Evolutionary conservation across 2,888 invertebrate species (phyloP), one percentile per base, ranked within the genome.

Genomic region (Lasioglossum morio): DNA sequence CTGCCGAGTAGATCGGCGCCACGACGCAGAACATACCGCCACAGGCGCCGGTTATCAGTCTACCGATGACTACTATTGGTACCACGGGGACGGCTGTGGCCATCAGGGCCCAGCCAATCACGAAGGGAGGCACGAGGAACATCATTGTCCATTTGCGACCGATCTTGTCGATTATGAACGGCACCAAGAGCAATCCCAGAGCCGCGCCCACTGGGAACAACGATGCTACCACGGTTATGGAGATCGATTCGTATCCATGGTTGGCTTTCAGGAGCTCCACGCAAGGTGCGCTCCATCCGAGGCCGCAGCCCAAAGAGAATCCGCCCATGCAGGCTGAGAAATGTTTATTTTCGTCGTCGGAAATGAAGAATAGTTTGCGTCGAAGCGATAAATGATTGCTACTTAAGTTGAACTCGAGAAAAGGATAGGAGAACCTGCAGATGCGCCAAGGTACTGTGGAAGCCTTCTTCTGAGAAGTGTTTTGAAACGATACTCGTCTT

Each of bases 1-100:
- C 99, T 73, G 97, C 97, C 30, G 97, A 97, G 94, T 98, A 98
- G 81, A 98, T 96, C 0, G 98, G 98, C 0, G 97, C 97, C 0
- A 97, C 97, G 60, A 98, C 97, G 92, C 98, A 98, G 92, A 97
- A 97, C 34, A 98, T 97, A 37, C 98, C 98, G 70, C 97, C 97
- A 27, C 97, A 97, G 87, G 97, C 95, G 75, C 98, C 98, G 16
- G 97, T 97, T 48, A 98, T 95, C 70, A 97, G 96, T 83, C 97
- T 95, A 0, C 97, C 97, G 4, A 96, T 95, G 3, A 89, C 34
- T 91, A 97, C 96, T 1, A 97, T 92, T 96, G 96, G 96, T 0
- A 95, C 94, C 0, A 96, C 95, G 87, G 96, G 96, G 5, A 95
- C 94, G 0, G 97, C 97, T 94, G 96, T 97, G 48, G 97, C 96